Evolutionary conservation across 2,888 invertebrate species (phyloP).

Genomic region (Brachypterus glaber): DNA sequence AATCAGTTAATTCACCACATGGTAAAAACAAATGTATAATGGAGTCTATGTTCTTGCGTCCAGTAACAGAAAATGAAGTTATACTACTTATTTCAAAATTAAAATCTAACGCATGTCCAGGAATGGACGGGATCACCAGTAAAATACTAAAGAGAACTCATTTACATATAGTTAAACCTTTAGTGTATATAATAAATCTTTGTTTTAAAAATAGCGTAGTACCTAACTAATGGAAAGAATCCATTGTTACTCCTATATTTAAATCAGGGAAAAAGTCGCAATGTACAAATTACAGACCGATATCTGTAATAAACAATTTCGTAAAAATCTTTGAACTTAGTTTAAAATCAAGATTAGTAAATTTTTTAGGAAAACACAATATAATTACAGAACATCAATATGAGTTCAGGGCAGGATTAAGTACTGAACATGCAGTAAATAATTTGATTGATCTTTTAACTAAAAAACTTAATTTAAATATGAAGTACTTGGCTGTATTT

Average conservation of each 20-base stretch:
- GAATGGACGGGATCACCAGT: constrained; percentile 4
- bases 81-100: not conserved
- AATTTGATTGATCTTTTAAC: too few species aligned
- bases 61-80: constrained; percentile 21
- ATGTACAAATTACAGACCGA: constrained; percentile 10
- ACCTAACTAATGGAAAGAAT: constrained; percentile 4
- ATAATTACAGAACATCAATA: constrained; percentile 7
- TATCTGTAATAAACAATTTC: constrained; percentile 6
- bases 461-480: too few species aligned
- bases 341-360: constrained; percentile 6
- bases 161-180: not conserved
- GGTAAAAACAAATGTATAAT: too few species aligned
- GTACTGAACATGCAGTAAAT: too few species aligned
- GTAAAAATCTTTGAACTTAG: constrained; percentile 8
- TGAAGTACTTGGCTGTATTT: too few species aligned
- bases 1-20: too few species aligned
- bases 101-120: constrained; percentile 8
- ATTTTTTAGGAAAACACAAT: constrained; percentile 6
- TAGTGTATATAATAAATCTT: constrained; percentile 5
- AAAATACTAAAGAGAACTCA: constrained; percentile 4
- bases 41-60: too few species aligned
- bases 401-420: constrained; percentile 5
- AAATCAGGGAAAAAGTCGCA: constrained; percentile 5
- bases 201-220: not conserved
- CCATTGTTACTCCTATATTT: constrained; percentile 5